Evolutionary conservation across 1,140 invertebrate species (phyloP).

Genomic region (Plectrocnemia conspersa): DNA sequence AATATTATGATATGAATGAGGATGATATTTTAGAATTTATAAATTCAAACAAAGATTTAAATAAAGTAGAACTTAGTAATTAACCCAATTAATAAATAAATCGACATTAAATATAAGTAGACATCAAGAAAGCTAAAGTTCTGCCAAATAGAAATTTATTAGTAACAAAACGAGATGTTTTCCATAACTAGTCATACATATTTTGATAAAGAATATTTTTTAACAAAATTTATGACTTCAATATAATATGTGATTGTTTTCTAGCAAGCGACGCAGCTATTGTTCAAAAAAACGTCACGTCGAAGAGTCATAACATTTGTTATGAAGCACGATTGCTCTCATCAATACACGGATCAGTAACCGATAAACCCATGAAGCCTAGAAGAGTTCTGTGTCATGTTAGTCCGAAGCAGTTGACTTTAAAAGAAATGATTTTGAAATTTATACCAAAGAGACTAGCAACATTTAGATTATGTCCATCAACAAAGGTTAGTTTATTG

Average conservation of each 20-base stretch:
- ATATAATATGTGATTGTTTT: constrained; percentile 33
- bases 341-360: constrained; percentile 32
- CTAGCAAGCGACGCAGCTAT: constrained; percentile 73
- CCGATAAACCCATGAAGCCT: constrained; percentile 58
- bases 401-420: constrained; percentile 73
- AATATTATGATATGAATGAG: too few relatives aligned
- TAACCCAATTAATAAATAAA: too few relatives aligned
- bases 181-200: too few relatives aligned
- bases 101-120: too few relatives aligned
- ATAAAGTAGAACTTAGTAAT: too few relatives aligned
- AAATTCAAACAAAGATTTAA: too few relatives aligned
- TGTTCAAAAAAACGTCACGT: constrained; percentile 82
- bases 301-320: constrained; percentile 77
- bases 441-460: constrained; percentile 87
- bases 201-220: too few relatives aligned
- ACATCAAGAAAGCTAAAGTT: too few relatives aligned
- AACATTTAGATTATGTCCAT: constrained; percentile 89
- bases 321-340: constrained; percentile 80
- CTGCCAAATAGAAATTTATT: too few relatives aligned
- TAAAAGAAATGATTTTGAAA: constrained; percentile 89
- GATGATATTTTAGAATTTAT: too few relatives aligned
- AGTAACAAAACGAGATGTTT: too few relatives aligned
- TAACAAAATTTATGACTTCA: constrained; percentile 1
- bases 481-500: constrained; percentile 66
- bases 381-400: constrained; percentile 86